A percentile compares a stretch with the other conserved stretches of the same genome.
phyloP scores from a whole-genome alignment of 2,888 invertebrate species.

The Apamea epomidion region DNA sequence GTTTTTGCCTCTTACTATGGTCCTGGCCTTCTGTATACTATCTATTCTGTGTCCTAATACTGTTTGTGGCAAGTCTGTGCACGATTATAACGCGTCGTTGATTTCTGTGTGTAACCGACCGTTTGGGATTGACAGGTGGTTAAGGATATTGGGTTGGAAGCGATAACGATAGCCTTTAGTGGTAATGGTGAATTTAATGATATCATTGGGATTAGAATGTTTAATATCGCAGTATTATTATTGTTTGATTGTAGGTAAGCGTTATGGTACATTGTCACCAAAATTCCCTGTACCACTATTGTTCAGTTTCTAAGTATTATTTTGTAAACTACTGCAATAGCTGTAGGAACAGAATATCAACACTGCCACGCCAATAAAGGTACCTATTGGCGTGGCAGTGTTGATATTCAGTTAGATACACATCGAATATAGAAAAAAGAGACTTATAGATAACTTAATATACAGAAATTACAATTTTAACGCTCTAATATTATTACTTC shows the following conservation, averaged over 20 bases:
- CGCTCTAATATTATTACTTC: no score
- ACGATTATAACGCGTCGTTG: conserved; percentile 60
- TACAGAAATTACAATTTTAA: no score
- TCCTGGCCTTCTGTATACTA: conserved; percentile 2
- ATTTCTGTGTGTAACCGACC: conserved; percentile 53
- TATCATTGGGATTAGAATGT: neutral
- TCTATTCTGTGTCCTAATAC: neutral
- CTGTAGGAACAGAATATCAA: neutral
- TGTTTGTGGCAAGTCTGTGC: conserved; percentile 44
- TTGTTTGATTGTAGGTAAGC: neutral
- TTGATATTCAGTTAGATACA: neutral
- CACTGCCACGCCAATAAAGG: no score
- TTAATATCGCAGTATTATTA: neutral
- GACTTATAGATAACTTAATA: neutral
- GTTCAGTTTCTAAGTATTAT: neutral
- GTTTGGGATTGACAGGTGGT: conserved; percentile 60
- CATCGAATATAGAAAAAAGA: no score
- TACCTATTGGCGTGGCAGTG: neutral
- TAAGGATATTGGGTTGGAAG: conserved; percentile 34
- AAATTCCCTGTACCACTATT: no score
- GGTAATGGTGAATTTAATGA: conserved; percentile 13
- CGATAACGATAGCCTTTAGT: conserved; percentile 43
- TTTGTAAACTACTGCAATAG: neutral
- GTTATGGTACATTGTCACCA: neutral
- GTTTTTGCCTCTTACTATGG: neutral